Evolutionary conservation across 2,797 vertebrate species (phyloP), one percentile per base, ranked within the genome.

Genomic region (Chromobotia macracanthus): DNA sequence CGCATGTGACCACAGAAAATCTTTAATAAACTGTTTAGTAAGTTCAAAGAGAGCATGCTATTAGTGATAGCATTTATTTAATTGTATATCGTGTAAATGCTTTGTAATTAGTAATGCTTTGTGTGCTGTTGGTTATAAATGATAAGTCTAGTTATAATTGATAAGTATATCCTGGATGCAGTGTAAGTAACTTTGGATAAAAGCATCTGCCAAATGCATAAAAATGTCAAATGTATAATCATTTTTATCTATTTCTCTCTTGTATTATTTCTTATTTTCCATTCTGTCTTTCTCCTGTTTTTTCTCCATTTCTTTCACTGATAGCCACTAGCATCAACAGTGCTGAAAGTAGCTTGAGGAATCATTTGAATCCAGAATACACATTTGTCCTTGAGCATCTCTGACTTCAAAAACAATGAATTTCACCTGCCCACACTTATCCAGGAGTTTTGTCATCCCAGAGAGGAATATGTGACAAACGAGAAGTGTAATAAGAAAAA

Each of bases 311-410:
- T 64, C 48, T 68, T 79, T 74, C 16, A 81, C 8, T 63, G 8
- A 79, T 72, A 77, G 48, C 67, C 28, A 79, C 50, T 50, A 61
- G 56, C 56, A 79, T 60, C 12, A 35, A 61, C 60, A 35, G 15
- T 72, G 41, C 50, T 13, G 65, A 41, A 71, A 83, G 70, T 60
- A 48, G 61, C 67, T 38, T 46, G 50, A 9, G 58, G 28, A 75
- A 72, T 79, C 58, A 53, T 65, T 41, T 64, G 51, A 83, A 55
- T 8, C 13, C 10, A 23, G 13, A 44, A 75, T 68, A 70, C 66
- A 55, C 65, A 31, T 76, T 70, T 83, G 56, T 85, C 79, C 76
- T 73, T 82, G 64, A 82, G 60, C 58, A 80, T 67, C 65, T 56
- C 19, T 61, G 44, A 53, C 60, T 80, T 23, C 53, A 41, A 60